A percentile compares a stretch with the other conserved stretches of the same genome.
phyloP scores from a whole-genome alignment of 2,888 invertebrate species.

The Agapostemon virescens region DNA sequence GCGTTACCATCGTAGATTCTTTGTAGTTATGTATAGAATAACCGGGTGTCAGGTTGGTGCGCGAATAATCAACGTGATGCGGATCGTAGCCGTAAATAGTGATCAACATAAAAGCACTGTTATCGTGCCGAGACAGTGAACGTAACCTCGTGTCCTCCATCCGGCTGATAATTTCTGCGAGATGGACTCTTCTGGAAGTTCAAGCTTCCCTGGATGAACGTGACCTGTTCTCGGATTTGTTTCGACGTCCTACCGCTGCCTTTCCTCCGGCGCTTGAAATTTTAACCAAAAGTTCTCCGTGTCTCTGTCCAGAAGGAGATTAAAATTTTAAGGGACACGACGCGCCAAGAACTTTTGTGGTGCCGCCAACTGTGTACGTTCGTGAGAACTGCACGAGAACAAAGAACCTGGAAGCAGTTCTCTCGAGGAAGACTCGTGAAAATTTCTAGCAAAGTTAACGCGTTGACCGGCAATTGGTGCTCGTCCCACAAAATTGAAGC shows the following conservation, averaged over 20 bases:
- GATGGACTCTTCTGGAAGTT: conserved; percentile 3
- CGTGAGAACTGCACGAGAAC: neutral
- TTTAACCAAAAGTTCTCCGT: conserved; percentile 13
- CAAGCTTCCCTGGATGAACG: conserved; percentile 6
- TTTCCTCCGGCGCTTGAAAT: neutral
- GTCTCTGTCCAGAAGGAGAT: neutral
- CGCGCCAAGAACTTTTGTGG: conserved; percentile 3
- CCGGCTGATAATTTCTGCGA: neutral
- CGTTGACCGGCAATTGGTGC: neutral
- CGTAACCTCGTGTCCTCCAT: neutral
- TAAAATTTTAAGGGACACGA: conserved; percentile 12
- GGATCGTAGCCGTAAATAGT: conserved; percentile 67
- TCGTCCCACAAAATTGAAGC: neutral
- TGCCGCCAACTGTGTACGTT: neutral
- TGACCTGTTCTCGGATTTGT: conserved; percentile 3
- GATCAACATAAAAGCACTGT: conserved; percentile 66
- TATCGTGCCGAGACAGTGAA: neutral
- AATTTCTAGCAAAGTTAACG: neutral
- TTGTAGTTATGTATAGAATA: conserved; percentile 3
- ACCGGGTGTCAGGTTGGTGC: conserved; percentile 24
- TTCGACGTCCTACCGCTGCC: neutral
- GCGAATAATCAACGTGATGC: conserved; percentile 67
- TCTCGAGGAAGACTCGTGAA: neutral
- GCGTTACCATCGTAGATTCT: conserved; percentile 50
- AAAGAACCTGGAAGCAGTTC: neutral